phyloP scores from a whole-genome alignment of 2,113 vertebrate genomes.

The Phylloscopus trochiloides region DNA sequence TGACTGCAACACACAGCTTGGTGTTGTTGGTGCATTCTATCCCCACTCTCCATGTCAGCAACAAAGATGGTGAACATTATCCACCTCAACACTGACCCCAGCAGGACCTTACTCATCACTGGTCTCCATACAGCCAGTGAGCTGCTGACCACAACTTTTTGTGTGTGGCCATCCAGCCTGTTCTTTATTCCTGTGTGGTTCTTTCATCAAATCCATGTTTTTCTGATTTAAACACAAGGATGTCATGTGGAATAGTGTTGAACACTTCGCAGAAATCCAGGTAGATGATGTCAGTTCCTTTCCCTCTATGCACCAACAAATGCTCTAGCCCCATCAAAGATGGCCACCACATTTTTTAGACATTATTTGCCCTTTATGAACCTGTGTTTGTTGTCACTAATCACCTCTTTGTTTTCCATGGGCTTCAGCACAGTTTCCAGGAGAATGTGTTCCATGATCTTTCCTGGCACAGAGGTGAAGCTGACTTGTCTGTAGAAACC shows the following conservation, averaged over 20 bases:
- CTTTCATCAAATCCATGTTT: not conserved
- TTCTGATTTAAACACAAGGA: not conserved
- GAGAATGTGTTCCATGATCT: not conserved
- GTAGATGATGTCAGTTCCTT: not conserved
- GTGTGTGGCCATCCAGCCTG: not conserved
- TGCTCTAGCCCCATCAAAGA: not conserved
- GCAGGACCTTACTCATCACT: not conserved
- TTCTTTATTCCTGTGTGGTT: not conserved
- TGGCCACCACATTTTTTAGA: not conserved
- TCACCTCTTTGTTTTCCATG: not conserved
- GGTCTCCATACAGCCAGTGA: not conserved
- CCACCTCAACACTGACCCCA: accelerated
- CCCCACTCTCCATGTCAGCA: not conserved
- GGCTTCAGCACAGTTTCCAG: not conserved
- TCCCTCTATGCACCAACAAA: not conserved
- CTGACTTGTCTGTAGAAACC: no score
- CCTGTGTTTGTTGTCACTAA: not conserved
- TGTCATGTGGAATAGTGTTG: not conserved
- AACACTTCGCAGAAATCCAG: not conserved
- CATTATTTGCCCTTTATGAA: not conserved
- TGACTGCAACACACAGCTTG: not conserved
- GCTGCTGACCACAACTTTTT: not conserved
- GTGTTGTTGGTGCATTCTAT: accelerated
- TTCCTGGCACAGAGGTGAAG: not conserved
- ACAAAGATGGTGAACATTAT: not conserved